phyloP scores from a whole-genome alignment of 2,113 vertebrate genomes.

The Osmerus eperlanus region DNA sequence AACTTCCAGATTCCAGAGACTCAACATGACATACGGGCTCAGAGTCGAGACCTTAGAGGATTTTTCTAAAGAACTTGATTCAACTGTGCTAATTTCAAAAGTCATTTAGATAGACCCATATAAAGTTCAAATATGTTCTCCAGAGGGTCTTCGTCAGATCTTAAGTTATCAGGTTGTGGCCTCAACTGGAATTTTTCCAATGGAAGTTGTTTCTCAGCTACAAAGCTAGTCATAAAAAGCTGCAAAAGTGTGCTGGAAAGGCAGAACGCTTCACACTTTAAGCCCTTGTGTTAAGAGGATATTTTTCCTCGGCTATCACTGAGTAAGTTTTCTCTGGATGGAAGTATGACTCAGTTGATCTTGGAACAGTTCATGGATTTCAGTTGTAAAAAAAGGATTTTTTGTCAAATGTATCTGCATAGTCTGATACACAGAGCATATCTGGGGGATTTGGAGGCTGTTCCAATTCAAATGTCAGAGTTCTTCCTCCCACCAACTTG shows the following conservation, averaged over 20 bases:
- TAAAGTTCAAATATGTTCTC: conserved; percentile 23
- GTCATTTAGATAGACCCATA: background rate
- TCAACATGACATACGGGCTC: background rate
- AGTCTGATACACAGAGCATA: conserved; percentile 35
- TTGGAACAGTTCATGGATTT: conserved; percentile 41
- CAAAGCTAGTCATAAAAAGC: conserved; percentile 15
- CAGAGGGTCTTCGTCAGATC: conserved; percentile 18
- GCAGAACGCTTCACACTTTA: conserved; percentile 28
- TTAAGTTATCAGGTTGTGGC: background rate
- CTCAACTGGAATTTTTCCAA: too few relatives aligned
- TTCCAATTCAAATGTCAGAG: conserved; percentile 34
- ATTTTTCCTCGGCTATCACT: conserved; percentile 35
- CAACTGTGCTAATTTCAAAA: background rate
- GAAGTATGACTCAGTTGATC: conserved; percentile 46
- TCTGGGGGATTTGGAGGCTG: conserved; percentile 53
- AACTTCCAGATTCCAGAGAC: background rate
- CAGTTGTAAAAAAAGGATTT: conserved; percentile 23
- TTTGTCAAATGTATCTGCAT: conserved; percentile 27
- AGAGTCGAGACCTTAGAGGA: background rate
- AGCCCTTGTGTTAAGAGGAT: conserved; percentile 32
- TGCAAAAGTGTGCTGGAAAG: background rate
- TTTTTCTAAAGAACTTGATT: background rate
- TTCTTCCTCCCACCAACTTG: conserved; percentile 51
- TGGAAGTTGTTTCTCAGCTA: too few relatives aligned
- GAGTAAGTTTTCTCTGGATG: conserved; percentile 37